These are phyloP conservation scores for Coreoperca whiteheadi DNA, from an alignment of 2,113 vertebrate species.

Conservation along the genomic window DNA sequence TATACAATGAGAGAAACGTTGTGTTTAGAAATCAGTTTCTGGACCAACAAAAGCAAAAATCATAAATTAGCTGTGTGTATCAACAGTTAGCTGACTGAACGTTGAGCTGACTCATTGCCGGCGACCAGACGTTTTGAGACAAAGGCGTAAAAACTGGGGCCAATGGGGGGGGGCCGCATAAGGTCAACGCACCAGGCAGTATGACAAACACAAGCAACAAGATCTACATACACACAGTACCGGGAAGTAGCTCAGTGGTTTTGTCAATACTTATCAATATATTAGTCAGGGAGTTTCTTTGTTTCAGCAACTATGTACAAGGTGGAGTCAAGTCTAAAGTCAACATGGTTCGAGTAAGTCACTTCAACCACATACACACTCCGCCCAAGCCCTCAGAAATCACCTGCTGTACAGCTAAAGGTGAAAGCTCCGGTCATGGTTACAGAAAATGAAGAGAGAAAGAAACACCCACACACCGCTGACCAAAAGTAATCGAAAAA, in stretches of 20 bases:
- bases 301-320: slow-evolving; percentile 4
- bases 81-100: not conserved
- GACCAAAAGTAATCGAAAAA: not conserved
- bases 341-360: slow-evolving; percentile 15
- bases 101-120: not conserved
- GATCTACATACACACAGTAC: not conserved
- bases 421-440: not conserved
- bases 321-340: not conserved
- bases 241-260: not conserved
- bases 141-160: not conserved
- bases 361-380: slow-evolving; percentile 7
- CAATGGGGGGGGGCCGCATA: not conserved
- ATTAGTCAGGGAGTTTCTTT: not conserved
- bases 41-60: too few species aligned
- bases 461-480: not conserved
- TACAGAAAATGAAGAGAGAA: not conserved
- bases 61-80: not conserved
- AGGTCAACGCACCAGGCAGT: not conserved
- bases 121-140: not conserved
- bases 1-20: too few species aligned
- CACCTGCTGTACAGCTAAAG: not conserved
- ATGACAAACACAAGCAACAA: not conserved
- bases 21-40: too few species aligned
- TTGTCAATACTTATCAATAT: not conserved
- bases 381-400: slow-evolving; percentile 10